These are phyloP conservation scores for Hycleus phaleratus DNA, from an alignment of 1,140 invertebrate species.

Conservation along the genomic window DNA sequence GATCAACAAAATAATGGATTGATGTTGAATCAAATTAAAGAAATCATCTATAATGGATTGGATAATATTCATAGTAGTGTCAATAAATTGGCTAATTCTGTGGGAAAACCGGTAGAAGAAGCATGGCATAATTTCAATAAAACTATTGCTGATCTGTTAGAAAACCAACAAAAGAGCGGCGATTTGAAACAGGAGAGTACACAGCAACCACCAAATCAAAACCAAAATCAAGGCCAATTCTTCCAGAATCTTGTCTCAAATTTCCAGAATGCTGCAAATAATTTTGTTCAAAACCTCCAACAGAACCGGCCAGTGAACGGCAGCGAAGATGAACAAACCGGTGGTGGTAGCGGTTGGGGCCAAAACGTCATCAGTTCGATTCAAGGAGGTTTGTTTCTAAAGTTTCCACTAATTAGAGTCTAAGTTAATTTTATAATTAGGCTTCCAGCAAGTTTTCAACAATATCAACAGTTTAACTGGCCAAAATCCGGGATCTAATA, in stretches of 20 bases:
- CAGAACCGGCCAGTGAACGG: neutral
- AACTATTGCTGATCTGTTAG: neutral
- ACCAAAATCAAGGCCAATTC: slow-evolving; percentile 11
- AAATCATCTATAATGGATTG: neutral
- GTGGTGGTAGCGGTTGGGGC: neutral
- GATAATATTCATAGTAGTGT: neutral
- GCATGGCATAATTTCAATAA: neutral
- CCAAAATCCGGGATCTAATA: neutral
- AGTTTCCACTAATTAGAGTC: no score
- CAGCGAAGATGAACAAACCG: neutral
- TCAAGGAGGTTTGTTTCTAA: no score
- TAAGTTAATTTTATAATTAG: neutral
- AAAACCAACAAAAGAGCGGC: neutral
- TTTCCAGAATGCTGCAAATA: slow-evolving; percentile 14
- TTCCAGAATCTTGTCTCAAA: slow-evolving; percentile 17
- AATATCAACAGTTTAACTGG: slow-evolving; percentile 1
- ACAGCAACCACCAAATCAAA: neutral
- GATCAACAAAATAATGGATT: neutral
- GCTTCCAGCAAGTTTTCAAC: neutral
- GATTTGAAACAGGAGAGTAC: slow-evolving; percentile 8
- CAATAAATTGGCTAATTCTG: neutral
- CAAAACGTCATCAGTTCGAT: no score
- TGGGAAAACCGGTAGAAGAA: neutral
- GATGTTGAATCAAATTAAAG: neutral
- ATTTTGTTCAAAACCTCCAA: slow-evolving; percentile 16